Percentiles rank a stretch among this genome's conserved stretches.
Evolutionary conservation across 2,113 vertebrate species (phyloP).

Genomic region (Saguinus midas): DNA sequence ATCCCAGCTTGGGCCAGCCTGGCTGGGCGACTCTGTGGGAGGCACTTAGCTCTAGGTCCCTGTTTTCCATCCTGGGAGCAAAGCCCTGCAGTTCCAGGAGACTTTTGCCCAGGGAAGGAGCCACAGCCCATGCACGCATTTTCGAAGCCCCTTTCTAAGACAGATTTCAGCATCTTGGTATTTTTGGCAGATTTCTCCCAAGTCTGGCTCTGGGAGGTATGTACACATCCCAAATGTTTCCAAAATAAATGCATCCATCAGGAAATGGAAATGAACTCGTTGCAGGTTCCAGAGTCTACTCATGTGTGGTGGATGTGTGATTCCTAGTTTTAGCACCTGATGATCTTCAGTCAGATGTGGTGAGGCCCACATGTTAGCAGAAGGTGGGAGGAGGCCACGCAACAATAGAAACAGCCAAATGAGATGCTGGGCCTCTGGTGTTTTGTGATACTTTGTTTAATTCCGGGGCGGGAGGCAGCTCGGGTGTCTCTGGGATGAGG

Average conservation of each 20-base stretch:
- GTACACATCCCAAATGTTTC: background rate
- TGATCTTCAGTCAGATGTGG: background rate
- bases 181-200: background rate
- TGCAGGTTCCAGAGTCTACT: background rate
- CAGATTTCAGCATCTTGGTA: background rate
- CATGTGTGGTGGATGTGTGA: fast-evolving
- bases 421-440: no score
- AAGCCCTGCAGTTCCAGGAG: background rate
- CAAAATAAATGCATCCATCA: background rate
- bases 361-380: background rate
- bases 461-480: background rate
- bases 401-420: background rate
- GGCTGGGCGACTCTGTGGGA: no score
- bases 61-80: background rate
- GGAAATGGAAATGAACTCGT: background rate
- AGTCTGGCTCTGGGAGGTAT: background rate
- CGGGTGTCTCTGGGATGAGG: background rate
- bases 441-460: background rate
- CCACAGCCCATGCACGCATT: fast-evolving
- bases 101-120: background rate
- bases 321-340: background rate
- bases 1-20: background rate
- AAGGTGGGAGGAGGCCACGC: no score
- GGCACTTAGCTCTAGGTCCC: background rate
- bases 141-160: no score